Base-by-base conservation (phyloP, 2,888 invertebrate genomes). In the Leucozona laternaria region DNA sequence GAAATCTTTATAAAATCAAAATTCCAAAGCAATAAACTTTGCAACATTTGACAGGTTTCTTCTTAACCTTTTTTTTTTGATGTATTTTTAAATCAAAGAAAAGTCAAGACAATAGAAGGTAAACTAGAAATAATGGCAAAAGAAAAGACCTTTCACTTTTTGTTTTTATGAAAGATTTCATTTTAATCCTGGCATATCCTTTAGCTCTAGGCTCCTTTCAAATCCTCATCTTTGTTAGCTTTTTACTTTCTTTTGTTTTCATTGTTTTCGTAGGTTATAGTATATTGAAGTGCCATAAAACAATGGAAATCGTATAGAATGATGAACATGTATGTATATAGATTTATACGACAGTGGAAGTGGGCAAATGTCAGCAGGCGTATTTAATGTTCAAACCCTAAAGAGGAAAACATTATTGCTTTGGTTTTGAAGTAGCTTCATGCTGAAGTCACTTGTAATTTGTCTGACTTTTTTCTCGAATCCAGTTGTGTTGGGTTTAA, bases 71-170 rank as follows among this genome's bases (percentile, higher is more conserved):
- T 17, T 25, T 4, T 8, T 25, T 28, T 53, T 28, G n/a, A n/a
- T n/a, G n/a, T n/a, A n/a, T 25, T 25, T 28, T n/a, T 53, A 37
- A 37, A 58, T 58, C 20, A 58, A 58, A 58, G 70, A 53, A 40
- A 71, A 28, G n/a, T 71, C 45, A 28, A 15, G 37, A 71, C 57
- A 71, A 71, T 45, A 15, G 57, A 70, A 70, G 25, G 22, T 53
- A 40, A 70, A 70, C 53, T 72, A 50, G n/a, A 50, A 48, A 60
- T 50, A 73, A 53, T 45, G 60, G 25, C 31, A n/a, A 58, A 31
- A 22, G 57, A 66, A 82, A 72, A 66, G 45, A 17, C 55, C 76
- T 81, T 82, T 78, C 28, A 72, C 58, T 58, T 57, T 77, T 72
- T 66, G 66, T 58, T 53, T 53, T 82, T 68, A 82, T 72, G 60